Evolutionary conservation across 1,140 invertebrate species (phyloP).

Genomic region (Caenorhabditis remanei): DNA sequence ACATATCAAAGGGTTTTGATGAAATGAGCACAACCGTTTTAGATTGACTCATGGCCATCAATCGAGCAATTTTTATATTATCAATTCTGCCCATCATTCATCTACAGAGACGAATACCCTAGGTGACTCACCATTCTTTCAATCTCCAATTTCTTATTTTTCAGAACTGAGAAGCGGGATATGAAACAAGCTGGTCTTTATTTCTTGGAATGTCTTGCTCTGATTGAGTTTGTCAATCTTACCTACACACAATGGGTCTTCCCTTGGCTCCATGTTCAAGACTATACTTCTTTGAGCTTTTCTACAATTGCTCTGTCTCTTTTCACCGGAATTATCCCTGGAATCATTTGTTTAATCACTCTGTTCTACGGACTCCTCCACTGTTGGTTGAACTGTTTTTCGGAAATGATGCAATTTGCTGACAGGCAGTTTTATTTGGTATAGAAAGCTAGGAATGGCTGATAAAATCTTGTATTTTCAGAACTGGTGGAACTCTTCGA

Average conservation of each 20-base stretch:
- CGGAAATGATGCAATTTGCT: constrained; percentile 74
- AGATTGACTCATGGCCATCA: constrained; percentile 64
- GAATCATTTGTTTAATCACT: constrained; percentile 72
- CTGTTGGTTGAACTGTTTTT: constrained; percentile 74
- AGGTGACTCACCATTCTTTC: constrained; percentile 20
- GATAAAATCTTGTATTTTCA: constrained; percentile 78
- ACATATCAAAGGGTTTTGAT: not conserved
- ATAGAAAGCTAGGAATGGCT: not conserved
- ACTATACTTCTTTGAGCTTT: constrained; percentile 35
- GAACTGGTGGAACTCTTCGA: constrained; percentile 94
- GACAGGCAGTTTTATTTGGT: constrained; percentile 75
- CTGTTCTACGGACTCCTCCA: constrained; percentile 77
- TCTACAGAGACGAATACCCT: constrained; percentile 74
- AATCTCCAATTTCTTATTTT: constrained; percentile 21
- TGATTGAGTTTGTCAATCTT: constrained; percentile 76
- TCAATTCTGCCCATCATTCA: constrained; percentile 75
- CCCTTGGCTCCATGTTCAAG: constrained; percentile 67
- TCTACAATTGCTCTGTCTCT: constrained; percentile 66
- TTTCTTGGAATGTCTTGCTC: constrained; percentile 69
- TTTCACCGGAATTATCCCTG: constrained; percentile 75
- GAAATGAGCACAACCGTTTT: not conserved
- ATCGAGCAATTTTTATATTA: constrained; percentile 74
- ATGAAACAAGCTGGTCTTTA: constrained; percentile 72
- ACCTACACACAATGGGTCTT: constrained; percentile 71
- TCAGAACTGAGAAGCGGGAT: constrained; percentile 62